phyloP scores from a whole-genome alignment of 2,113 vertebrate genomes.

The Hylia prasina region DNA sequence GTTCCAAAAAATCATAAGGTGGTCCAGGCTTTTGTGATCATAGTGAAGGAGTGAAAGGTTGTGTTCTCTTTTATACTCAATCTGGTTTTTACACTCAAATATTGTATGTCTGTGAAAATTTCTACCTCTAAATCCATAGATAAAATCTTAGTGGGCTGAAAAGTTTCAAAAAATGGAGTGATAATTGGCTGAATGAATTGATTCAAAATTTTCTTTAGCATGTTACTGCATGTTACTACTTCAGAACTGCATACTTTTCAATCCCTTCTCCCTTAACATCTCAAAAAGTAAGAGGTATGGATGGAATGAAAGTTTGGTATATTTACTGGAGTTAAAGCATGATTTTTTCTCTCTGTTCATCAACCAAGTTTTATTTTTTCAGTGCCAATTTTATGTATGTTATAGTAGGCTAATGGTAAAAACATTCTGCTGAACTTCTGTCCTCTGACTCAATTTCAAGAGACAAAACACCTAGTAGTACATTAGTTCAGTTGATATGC shows the following conservation, averaged over 20 bases:
- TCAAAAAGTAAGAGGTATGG: neutral
- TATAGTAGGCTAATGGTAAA: neutral
- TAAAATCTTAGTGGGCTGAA: neutral
- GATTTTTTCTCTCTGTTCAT: neutral
- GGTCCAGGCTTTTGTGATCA: neutral
- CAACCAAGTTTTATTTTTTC: neutral
- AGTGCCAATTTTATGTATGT: neutral
- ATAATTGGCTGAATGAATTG: neutral
- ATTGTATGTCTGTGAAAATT: neutral
- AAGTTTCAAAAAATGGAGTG: neutral
- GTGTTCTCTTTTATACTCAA: neutral
- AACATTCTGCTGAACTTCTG: neutral
- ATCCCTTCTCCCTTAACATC: neutral
- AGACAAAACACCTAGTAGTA: fast-evolving
- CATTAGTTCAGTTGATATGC: neutral
- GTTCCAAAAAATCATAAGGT: neutral
- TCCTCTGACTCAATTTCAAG: neutral
- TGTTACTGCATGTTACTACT: neutral
- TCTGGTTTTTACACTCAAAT: neutral
- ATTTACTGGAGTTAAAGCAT: neutral
- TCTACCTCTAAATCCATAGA: neutral
- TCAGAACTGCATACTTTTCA: neutral
- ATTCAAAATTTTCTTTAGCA: neutral
- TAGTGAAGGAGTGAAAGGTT: neutral
- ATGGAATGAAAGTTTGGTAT: neutral